These are phyloP conservation scores for Anoura caudifer DNA, from an alignment of 2,113 vertebrate genomes.

Conservation along the genomic window DNA sequence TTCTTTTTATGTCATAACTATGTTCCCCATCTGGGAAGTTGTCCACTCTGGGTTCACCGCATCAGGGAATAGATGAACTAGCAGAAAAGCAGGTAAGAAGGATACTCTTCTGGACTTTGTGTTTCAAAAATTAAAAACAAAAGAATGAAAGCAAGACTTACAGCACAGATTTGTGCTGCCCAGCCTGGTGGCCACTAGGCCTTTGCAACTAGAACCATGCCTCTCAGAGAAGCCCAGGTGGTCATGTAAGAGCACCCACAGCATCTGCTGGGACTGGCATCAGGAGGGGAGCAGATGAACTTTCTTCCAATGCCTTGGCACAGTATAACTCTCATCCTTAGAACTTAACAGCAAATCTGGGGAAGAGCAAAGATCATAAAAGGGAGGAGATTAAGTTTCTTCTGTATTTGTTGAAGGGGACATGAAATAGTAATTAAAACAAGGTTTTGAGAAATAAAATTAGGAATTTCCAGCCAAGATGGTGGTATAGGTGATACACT, in stretches of 20 bases:
- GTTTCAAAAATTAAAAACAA: neutral
- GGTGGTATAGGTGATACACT: too few relatives aligned
- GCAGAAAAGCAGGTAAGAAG: neutral
- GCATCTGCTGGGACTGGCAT: fast-evolving
- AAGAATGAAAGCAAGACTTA: neutral
- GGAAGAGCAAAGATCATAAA: neutral
- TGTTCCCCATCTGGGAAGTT: neutral
- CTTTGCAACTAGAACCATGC: neutral
- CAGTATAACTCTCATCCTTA: neutral
- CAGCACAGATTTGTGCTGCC: neutral
- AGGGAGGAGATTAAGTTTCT: too few relatives aligned
- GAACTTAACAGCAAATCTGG: neutral
- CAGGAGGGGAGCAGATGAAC: too few relatives aligned
- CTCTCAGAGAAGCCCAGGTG: neutral
- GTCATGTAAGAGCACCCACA: neutral
- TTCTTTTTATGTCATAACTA: neutral
- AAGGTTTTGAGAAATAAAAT: too few relatives aligned
- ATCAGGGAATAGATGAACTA: neutral
- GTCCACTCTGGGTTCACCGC: neutral
- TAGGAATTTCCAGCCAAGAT: too few relatives aligned
- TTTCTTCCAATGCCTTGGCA: neutral
- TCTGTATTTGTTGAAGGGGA: too few relatives aligned
- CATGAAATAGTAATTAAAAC: too few relatives aligned
- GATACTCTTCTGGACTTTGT: neutral
- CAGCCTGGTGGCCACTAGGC: neutral